Evolutionary conservation across 2,113 vertebrate species (phyloP).

Genomic region (Triplophysa tibetana): DNA sequence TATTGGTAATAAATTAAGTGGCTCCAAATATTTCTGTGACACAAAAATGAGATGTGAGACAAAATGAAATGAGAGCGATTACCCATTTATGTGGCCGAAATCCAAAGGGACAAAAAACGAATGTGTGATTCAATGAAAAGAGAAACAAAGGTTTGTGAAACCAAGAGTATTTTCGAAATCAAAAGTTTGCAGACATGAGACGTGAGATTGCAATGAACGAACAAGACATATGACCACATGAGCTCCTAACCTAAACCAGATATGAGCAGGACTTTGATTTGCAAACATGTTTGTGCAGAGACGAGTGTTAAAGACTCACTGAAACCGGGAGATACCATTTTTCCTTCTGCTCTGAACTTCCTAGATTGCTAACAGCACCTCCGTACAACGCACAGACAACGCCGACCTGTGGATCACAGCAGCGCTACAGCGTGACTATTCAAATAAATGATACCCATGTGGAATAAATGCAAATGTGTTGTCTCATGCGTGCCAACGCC

Average conservation of each 20-base stretch:
- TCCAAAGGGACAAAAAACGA: not conserved
- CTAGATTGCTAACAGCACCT: constrained; percentile 65
- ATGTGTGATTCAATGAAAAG: too few species aligned
- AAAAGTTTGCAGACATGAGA: too few species aligned
- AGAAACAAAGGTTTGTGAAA: too few species aligned
- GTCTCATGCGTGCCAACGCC: constrained; percentile 9
- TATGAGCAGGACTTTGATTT: not conserved
- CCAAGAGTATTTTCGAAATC: too few species aligned
- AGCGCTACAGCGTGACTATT: constrained; percentile 1
- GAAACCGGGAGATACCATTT: constrained; percentile 67
- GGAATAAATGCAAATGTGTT: not conserved
- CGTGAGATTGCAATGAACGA: not conserved
- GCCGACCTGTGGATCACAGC: constrained; percentile 65
- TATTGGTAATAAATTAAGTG: too few species aligned
- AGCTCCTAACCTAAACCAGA: not conserved
- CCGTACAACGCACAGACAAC: constrained; percentile 69
- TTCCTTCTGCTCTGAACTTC: constrained; percentile 61
- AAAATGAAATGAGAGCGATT: too few species aligned
- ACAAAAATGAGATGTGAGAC: too few species aligned
- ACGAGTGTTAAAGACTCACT: constrained; percentile 45
- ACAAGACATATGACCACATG: not conserved
- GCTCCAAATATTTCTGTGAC: too few species aligned
- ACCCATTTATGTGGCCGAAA: too few species aligned
- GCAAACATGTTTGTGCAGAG: not conserved
- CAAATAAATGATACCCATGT: not conserved